These are phyloP conservation scores for Melanotaenia boesemani DNA, from an alignment of 2,797 vertebrate species.

Conservation along the genomic window DNA sequence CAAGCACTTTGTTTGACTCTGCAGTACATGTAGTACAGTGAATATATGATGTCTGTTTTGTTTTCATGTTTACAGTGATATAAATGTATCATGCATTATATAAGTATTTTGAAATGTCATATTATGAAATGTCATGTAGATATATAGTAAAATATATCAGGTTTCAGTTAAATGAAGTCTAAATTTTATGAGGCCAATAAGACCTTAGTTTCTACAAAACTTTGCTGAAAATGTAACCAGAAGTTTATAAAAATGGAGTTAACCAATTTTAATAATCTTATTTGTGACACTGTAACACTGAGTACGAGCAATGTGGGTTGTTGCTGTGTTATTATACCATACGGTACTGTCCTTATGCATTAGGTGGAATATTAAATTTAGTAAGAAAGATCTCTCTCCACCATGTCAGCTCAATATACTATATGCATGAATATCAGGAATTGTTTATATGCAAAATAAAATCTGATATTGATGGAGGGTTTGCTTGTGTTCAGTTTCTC, in stretches of 20 bases:
- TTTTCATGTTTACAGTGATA: conserved; percentile 81
- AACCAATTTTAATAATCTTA: conserved; percentile 63
- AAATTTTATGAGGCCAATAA: conserved; percentile 44
- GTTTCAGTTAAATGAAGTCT: conserved; percentile 57
- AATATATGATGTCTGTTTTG: conserved; percentile 73
- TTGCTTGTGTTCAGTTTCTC: conserved; percentile 37
- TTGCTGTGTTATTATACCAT: conserved; percentile 73
- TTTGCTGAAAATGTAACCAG: conserved; percentile 54
- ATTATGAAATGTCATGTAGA: conserved; percentile 67
- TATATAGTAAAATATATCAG: conserved; percentile 70
- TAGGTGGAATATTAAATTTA: conserved; percentile 73
- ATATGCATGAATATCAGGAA: conserved; percentile 81
- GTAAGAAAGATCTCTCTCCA: conserved; percentile 45
- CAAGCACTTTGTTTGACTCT: conserved; percentile 72
- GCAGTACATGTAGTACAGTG: conserved; percentile 72
- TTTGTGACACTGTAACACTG: conserved; percentile 74
- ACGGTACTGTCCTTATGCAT: conserved; percentile 62
- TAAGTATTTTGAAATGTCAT: conserved; percentile 76
- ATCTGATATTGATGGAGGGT: conserved; percentile 66
- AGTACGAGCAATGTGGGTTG: conserved; percentile 72
- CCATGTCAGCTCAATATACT: conserved; percentile 70
- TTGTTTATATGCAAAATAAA: conserved; percentile 82
- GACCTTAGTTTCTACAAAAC: conserved; percentile 43
- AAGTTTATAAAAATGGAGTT: conserved; percentile 56
- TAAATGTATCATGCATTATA: conserved; percentile 76